A percentile compares a stretch with the other conserved stretches of the same genome.
phyloP scores from a whole-genome alignment of 2,888 invertebrate genomes.

The Rhingia campestris region DNA sequence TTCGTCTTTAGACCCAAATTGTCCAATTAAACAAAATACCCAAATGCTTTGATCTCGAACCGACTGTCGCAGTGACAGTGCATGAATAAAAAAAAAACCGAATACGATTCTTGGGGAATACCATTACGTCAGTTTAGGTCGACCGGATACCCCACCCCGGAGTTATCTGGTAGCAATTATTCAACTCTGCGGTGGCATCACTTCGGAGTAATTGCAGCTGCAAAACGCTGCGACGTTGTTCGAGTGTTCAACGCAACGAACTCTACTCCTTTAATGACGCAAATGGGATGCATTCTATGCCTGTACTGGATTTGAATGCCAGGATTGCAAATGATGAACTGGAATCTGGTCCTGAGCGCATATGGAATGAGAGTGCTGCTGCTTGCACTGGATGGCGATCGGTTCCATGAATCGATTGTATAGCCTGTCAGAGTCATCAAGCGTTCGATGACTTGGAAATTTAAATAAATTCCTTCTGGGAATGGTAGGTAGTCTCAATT shows the following conservation, averaged over 20 bases:
- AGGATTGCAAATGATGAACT: conserved; percentile 71
- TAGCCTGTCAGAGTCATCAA: conserved; percentile 68
- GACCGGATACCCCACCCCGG: conserved; percentile 41
- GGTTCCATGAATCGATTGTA: conserved; percentile 52
- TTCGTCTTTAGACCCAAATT: conserved; percentile 69
- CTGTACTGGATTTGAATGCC: conserved; percentile 65
- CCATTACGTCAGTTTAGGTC: conserved; percentile 62
- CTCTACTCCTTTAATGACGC: conserved; percentile 64
- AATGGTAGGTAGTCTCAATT: neutral
- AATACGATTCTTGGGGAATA: conserved; percentile 63
- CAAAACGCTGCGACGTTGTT: neutral
- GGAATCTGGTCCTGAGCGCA: conserved; percentile 71
- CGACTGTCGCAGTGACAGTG: conserved; percentile 51
- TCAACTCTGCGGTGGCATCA: conserved; percentile 72
- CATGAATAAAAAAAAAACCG: conserved; percentile 28
- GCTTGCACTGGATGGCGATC: neutral
- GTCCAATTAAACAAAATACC: conserved; percentile 74
- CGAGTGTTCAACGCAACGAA: neutral
- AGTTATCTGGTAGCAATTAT: conserved; percentile 66
- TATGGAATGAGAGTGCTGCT: conserved; percentile 37
- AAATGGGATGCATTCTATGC: conserved; percentile 58
- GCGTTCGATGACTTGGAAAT: conserved; percentile 54
- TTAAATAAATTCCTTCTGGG: conserved; percentile 69
- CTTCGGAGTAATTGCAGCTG: conserved; percentile 70
- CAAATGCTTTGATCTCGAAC: conserved; percentile 60